Percentiles rank a stretch among this genome's conserved stretches.
Evolutionary conservation across 2,888 invertebrate species (phyloP).

Genomic region (Limnephilus auricula): DNA sequence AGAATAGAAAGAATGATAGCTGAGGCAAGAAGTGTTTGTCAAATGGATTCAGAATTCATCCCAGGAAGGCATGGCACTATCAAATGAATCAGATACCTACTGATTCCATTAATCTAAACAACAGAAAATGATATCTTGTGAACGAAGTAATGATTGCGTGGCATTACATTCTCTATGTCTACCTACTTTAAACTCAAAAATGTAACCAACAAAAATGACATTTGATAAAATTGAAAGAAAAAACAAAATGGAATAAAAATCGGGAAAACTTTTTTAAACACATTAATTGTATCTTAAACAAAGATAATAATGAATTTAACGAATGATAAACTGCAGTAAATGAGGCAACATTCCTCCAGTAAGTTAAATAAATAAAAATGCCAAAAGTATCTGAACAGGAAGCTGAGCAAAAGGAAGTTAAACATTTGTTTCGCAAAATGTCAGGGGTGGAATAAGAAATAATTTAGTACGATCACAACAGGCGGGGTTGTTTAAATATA

Average conservation of each 20-base stretch:
- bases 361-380: background rate
- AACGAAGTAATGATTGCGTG: too few species aligned
- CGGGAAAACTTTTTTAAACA: background rate
- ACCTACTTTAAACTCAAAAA: too few species aligned
- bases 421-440: conserved; percentile 31
- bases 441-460: conserved; percentile 20
- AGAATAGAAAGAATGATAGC: too few species aligned
- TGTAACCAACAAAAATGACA: too few species aligned
- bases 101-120: too few species aligned
- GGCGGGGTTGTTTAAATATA: background rate
- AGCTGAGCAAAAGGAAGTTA: conserved; percentile 3
- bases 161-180: too few species aligned
- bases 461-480: conserved; percentile 30
- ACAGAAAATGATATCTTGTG: too few species aligned
- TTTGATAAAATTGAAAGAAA: background rate
- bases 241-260: background rate
- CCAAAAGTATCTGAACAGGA: conserved; percentile 18
- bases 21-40: too few species aligned
- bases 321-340: conserved; percentile 2
- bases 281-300: background rate
- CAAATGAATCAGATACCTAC: too few species aligned
- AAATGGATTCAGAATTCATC: too few species aligned
- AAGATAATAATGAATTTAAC: background rate
- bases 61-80: too few species aligned
- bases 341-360: background rate